Evolutionary conservation across 2,797 vertebrate species (phyloP), one percentile per base, ranked within the genome.

Genomic region (Coregonus suidteri): DNA sequence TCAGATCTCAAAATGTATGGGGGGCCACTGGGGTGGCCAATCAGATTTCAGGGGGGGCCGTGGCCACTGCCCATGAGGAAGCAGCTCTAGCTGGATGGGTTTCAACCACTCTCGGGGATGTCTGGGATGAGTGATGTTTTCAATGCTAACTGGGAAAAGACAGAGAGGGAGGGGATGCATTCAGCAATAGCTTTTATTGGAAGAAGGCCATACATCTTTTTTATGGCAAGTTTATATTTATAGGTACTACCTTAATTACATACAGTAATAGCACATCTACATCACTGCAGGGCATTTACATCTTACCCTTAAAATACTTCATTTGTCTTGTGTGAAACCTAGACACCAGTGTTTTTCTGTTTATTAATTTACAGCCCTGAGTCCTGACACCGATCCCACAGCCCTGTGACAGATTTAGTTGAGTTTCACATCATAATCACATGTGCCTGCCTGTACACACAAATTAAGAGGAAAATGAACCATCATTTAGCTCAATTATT

Each of bases 401-500:
- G 74, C 82, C 37, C 37, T 67, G 64, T 75, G 77, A 62, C 56
- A n/a, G 14, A 31, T 25, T 15, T 11, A 37, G 41, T 65, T 80
- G 71, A 72, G 47, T 74, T 56, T 73, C 51, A 76, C 41, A 15
- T 81, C 64, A 73, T 31, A 71, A 53, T 74, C 37, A 76, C 35
- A 18, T 73, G 16, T 73, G 35, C 73, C 41, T 77, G 35, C 71
- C 41, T 78, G 35, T 34, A 34, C 0, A 13, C 77, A 71, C 73
- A 86, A 83, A 85, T 64, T 13, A 20, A 81, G 75, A 84, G 82
- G 68, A 79, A 65, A 80, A 71, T 78, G 81, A 88, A 74, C 81
- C 85, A 91, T 92, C 77, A 90, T 92, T 94, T 94, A 90, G 85
- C 75, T 88, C 82, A 92, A 92, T 93, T 93, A 93, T 89, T 86